Evolutionary conservation across 2,797 vertebrate genomes (phyloP), one percentile per base, ranked within the genome.

Genomic region (Garrulus glandarius): DNA sequence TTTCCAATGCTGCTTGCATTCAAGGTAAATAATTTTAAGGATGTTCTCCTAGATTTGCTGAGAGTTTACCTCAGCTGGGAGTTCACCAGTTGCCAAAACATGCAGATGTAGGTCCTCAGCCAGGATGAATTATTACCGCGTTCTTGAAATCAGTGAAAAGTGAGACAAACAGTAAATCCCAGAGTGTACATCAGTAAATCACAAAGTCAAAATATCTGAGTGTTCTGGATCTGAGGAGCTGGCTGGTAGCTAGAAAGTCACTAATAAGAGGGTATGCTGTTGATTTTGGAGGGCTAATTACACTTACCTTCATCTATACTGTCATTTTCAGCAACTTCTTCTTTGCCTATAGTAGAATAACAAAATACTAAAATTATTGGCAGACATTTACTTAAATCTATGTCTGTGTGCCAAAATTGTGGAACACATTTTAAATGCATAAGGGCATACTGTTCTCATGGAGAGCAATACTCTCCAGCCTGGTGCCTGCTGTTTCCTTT

Each of bases 241-340:
- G 43, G 36, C 77, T 81, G 43, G 47, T 84, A 82, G 39, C 27
- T 77, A 52, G 47, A 65, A 78, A 30, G 55, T 47, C 36, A 59
- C 32, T 84, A 71, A 27, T 11, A 71, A 69, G 34, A 75, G 27
- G 13, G 5, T 64, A 32, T 57, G 61, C 41, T 64, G 27, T 6
- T 76, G 32, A 5, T 70, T 89, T 68, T 34, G 78, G 34, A 82
- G 43, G 36, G 26, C 56, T 76, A 87, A 15, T 85, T 83, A 53
- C 50, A 88, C 92, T 96, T 97, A 98, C 98, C 98, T 90, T 84
- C 68, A 78, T 98, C 95, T 93, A 98, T 97, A 79, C 96, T 89
- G 68, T 82, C 56, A 32, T 78, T 91, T 90, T 94, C 83, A 71
- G 53, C 50, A 80, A 3, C 20, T 72, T 96, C 85, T 52, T 13